Conservation (phyloP, 2,797 vertebrate species). For the Hemitrygon akajei region DNA sequence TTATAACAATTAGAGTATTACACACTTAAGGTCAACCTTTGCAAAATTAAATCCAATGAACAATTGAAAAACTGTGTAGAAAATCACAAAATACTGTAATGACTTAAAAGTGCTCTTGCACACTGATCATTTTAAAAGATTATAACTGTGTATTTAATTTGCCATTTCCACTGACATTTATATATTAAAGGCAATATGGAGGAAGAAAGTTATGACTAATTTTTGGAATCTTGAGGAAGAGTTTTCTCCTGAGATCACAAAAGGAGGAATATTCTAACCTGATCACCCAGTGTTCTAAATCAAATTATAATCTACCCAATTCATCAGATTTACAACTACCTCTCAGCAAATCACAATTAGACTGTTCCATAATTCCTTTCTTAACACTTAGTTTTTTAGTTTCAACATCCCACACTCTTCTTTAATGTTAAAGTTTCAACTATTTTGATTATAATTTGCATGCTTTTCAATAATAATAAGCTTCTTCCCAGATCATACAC, state of each 20-base stretch:
- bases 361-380: not conserved
- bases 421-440: not conserved
- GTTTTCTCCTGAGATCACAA: not conserved
- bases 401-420: not conserved
- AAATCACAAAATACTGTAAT: not conserved
- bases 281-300: not conserved
- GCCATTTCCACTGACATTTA: not conserved
- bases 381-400: not conserved
- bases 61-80: not conserved
- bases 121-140: not conserved
- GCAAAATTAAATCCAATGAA: not conserved
- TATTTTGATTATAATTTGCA: too few relatives aligned
- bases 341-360: not conserved
- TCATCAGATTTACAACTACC: not conserved
- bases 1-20: not conserved
- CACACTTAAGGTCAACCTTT: conserved; percentile 9
- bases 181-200: not conserved
- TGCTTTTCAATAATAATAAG: not conserved
- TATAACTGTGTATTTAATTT: not conserved
- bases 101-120: not conserved
- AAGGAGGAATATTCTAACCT: not conserved
- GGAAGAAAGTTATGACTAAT: not conserved
- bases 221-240: not conserved
- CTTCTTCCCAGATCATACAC: not conserved
- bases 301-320: not conserved